Base-by-base conservation (phyloP, 1,140 invertebrate species). In the Aphelinus certus region DNA sequence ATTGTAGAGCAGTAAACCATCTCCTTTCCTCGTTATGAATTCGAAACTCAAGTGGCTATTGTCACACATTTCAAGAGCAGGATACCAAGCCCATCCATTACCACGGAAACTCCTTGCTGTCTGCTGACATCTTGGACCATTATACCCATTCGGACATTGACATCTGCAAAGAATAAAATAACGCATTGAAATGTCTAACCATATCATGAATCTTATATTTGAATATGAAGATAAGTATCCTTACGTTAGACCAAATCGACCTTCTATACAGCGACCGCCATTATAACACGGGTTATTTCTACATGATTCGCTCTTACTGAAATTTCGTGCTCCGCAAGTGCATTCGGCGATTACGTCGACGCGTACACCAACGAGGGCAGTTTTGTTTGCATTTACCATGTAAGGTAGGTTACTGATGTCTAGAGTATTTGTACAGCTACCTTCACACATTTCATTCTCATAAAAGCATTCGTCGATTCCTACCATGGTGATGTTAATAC, bases 401-500 rank as follows among this genome's bases (percentile, higher is more conserved):
- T 97, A 96, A 0, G 97, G 97, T 70, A 96, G 87, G 75, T 93
- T 92, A 84, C 94, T 96, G 66, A 98, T 96, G 79, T 96, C 94
- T 47, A 98, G 87, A 51, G 92, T 91, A 87, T 98, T 99, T 1
- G 96, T 97, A 87, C 98, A 99, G 67, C 96, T 98, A 5, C 95
- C 96, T 87, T 98, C 96, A 87, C 97, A 99, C 88, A 94, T 95
- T 82, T 96, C 94, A 83, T 98, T 96, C 88, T 98, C 96, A 84
- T 97, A 96, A 48, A 98, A 88, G 86, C 98, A 99, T 88, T 98
- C 96, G 81, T 99, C 97, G 78, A 99, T 98, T 71, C 96, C 96
- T 2, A 98, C 96, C 96, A 98, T 98, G 3, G 95, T 96, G 57
- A 99, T 97, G 81, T 97, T 97, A 63, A 98, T 95, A 47, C 96